These are phyloP conservation scores for Chelon auratus DNA, from an alignment of 2,797 vertebrate species.

Conservation along the genomic window DNA sequence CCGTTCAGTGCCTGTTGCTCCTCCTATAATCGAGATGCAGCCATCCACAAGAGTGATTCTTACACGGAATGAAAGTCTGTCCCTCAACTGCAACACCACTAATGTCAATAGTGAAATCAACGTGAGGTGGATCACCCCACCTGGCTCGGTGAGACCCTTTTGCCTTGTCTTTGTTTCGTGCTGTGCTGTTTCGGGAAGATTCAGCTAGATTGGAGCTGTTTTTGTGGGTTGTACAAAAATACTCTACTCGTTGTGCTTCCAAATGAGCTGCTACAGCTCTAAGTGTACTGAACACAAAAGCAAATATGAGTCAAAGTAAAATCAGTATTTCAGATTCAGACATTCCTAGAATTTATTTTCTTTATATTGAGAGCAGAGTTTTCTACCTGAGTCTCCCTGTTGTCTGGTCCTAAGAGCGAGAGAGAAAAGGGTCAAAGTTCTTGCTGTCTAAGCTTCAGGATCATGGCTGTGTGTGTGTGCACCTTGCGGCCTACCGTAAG, in stretches of 20 bases:
- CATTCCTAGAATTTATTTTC: too few relatives aligned
- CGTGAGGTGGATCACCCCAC: conserved; percentile 85
- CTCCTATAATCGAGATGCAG: conserved; percentile 87
- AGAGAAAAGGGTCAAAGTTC: conserved; percentile 36
- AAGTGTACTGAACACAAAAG: neutral
- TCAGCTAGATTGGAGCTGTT: neutral
- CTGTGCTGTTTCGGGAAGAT: conserved; percentile 23
- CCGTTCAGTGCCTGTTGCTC: conserved; percentile 85
- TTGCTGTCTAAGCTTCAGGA: conserved; percentile 30
- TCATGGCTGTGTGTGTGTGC: conserved; percentile 33
- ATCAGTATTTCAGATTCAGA: too few relatives aligned
- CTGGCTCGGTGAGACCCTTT: conserved; percentile 86
- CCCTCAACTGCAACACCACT: conserved; percentile 88
- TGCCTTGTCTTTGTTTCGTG: conserved; percentile 40
- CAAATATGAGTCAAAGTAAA: neutral
- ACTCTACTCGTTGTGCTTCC: neutral
- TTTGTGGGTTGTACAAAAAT: neutral
- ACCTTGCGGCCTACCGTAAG: conserved; percentile 7
- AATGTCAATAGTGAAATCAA: conserved; percentile 91
- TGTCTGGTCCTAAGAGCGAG: conserved; percentile 10
- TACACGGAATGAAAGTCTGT: conserved; percentile 87
- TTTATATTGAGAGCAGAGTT: neutral
- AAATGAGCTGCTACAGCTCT: neutral
- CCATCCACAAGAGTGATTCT: conserved; percentile 86
- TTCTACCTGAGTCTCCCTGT: neutral